Evolutionary conservation across 2,797 vertebrate genomes (phyloP).

Genomic region (Pempheris klunzingeri): DNA sequence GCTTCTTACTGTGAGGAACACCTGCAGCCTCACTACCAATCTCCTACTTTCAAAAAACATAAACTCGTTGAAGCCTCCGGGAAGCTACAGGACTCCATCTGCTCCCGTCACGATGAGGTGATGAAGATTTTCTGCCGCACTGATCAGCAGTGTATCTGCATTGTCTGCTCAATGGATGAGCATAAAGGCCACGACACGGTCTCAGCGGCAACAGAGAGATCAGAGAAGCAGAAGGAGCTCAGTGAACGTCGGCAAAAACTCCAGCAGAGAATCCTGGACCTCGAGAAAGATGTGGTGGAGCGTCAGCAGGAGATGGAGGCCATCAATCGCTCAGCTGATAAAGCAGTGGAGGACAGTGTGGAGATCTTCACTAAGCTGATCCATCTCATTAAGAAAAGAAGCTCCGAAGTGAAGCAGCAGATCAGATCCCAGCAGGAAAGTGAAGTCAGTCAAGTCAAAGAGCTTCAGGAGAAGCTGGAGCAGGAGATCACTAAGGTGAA

Average conservation of each 20-base stretch:
- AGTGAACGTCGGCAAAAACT: background rate
- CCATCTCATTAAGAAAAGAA: background rate
- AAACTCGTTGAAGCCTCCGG: background rate
- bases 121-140: constrained; percentile 23
- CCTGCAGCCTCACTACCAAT: constrained; percentile 14
- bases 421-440: constrained; percentile 23
- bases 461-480: constrained; percentile 17
- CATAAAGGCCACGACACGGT: background rate
- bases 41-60: constrained; percentile 5
- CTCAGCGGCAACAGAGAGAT: background rate
- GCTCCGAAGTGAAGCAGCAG: constrained; percentile 28
- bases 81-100: constrained; percentile 19
- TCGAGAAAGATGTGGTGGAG: background rate
- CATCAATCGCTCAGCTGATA: constrained; percentile 9
- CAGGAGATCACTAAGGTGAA: constrained; percentile 42
- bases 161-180: constrained; percentile 22
- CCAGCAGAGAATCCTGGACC: constrained; percentile 9
- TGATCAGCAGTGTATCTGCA: constrained; percentile 3
- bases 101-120: constrained; percentile 5
- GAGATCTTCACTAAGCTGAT: constrained; percentile 1
- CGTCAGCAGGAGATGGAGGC: background rate
- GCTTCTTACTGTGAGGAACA: constrained; percentile 8
- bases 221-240: constrained; percentile 6
- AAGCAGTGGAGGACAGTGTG: constrained; percentile 12
- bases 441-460: background rate